Base-by-base conservation (phyloP, 2,888 invertebrate species). In the Bembecia ichneumoniformis region DNA sequence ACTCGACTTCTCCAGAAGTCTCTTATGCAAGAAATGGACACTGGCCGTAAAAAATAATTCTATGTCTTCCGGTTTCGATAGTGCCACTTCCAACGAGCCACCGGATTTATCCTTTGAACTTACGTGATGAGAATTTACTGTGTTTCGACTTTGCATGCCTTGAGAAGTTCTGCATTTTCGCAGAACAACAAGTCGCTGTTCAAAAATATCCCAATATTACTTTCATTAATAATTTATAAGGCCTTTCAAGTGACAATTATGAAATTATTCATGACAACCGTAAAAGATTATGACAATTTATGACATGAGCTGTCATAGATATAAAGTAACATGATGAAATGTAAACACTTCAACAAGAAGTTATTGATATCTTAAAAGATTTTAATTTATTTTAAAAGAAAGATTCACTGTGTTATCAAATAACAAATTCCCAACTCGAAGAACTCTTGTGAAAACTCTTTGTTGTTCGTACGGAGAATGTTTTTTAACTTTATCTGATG, bases 31-130 rank as follows among this genome's bases (percentile, higher is more conserved):
- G 55, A 82, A 84, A 50, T 78, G 67, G 9, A 83, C 62, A 59
- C 83, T 83, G n/a, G 83, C 83, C 16, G 75, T 70, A 52, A 74
- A 83, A 55, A 82, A 79, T 40, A 74, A 59, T 46, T 78, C 69
- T 52, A 74, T 69, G 58, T 82, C 73, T 35, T 74, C 72, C 2
- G 47, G 40, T 35, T 47, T 16, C 11, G 34, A 11, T 3, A 49
- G 34, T 14, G 43, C 46, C 11, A 45, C 46, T 36, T 62, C 55
- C 52, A 59, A 47, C 4, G 52, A 52, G 44, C 46, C 46, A 28
- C 20, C 50, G 36, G 40, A 35, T 34, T 51, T 50, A 36, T 35
- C 48, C 40, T 53, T 51, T 47, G 34, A 17, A 46, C 47, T 53
- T 49, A 51, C 55, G 16, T 54, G 55, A 43, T 52, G 51, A 48